A percentile compares a stretch with the other conserved stretches of the same genome.
phyloP scores from a whole-genome alignment of 1,140 invertebrate species.

The Pinna nobilis region DNA sequence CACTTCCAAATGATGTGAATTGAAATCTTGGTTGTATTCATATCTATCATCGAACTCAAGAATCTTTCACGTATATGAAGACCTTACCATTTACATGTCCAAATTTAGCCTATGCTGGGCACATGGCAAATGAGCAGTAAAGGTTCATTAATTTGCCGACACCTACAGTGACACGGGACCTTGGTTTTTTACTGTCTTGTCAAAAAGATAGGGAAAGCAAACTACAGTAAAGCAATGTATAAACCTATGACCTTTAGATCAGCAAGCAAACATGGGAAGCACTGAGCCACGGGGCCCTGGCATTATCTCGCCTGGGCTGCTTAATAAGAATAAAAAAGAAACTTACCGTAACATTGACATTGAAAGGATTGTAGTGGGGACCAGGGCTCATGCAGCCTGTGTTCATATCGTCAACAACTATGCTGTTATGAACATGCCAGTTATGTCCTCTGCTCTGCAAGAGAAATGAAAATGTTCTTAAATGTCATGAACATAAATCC shows the following conservation, averaged over 20 bases:
- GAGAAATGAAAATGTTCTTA: neutral
- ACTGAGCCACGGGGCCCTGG: too few relatives aligned
- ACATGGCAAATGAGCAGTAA: too few relatives aligned
- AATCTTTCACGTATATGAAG: too few relatives aligned
- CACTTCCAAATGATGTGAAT: too few relatives aligned
- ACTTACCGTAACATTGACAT: constrained; percentile 89
- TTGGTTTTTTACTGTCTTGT: neutral
- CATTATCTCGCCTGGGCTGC: too few relatives aligned
- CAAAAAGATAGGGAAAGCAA: neutral
- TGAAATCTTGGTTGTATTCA: too few relatives aligned
- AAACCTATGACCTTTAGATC: neutral
- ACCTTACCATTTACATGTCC: too few relatives aligned
- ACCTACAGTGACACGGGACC: neutral
- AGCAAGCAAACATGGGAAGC: neutral
- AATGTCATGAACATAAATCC: too few relatives aligned
- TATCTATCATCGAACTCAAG: too few relatives aligned
- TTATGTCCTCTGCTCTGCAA: constrained; percentile 87
- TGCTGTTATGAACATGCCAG: constrained; percentile 95
- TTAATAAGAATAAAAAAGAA: neutral
- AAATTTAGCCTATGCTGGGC: too few relatives aligned
- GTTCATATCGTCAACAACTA: constrained; percentile 92
- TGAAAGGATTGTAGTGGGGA: constrained; percentile 95
- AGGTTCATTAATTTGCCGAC: too few relatives aligned
- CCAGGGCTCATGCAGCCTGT: constrained; percentile 91
- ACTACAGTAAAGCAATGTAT: neutral